phyloP scores from a whole-genome alignment of 2,888 invertebrate species.

The Thecocarcelia acutangulata region DNA sequence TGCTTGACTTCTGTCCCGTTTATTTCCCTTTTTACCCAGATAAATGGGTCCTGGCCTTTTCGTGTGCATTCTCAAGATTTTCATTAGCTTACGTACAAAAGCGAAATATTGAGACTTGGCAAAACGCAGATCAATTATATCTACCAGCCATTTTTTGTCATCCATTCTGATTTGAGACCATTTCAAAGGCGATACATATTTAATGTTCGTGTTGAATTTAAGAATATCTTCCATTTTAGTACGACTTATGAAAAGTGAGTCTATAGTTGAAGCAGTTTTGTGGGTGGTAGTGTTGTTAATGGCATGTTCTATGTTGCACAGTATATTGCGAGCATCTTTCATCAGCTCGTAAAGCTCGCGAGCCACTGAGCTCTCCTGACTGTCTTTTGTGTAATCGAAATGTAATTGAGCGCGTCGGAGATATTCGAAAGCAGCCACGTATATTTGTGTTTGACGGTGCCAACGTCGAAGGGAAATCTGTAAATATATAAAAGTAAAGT shows the following conservation, averaged over 20 bases:
- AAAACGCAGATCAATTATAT: slow-evolving; percentile 73
- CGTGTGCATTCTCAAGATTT: slow-evolving; percentile 69
- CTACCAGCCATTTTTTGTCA: slow-evolving; percentile 46
- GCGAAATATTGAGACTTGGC: slow-evolving; percentile 73
- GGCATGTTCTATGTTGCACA: slow-evolving; percentile 77
- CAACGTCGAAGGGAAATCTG: slow-evolving; percentile 75
- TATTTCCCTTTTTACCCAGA: slow-evolving; percentile 35
- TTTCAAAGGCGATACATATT: slow-evolving; percentile 52
- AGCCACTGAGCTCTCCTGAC: slow-evolving; percentile 69
- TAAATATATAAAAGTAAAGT: slow-evolving; percentile 12
- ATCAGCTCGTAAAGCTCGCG: slow-evolving; percentile 72
- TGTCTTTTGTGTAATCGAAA: slow-evolving; percentile 71
- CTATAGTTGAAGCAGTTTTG: slow-evolving; percentile 36
- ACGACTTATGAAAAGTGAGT: slow-evolving; percentile 68
- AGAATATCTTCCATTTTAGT: slow-evolving; percentile 73
- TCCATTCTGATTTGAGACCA: slow-evolving; percentile 40
- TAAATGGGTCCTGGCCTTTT: slow-evolving; percentile 55
- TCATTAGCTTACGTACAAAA: slow-evolving; percentile 72
- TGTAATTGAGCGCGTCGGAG: slow-evolving; percentile 73
- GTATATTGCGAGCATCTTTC: slow-evolving; percentile 71
- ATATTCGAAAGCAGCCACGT: slow-evolving; percentile 76
- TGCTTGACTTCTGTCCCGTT: background rate
- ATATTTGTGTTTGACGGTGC: slow-evolving; percentile 77
- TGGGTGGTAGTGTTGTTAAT: slow-evolving; percentile 71
- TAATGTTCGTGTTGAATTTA: slow-evolving; percentile 72